Evolutionary conservation across 53 echinoderm and acorn worm genomes (phyloP), one percentile per base, ranked within the genome.

Genomic region (Patiria pectinifera): DNA sequence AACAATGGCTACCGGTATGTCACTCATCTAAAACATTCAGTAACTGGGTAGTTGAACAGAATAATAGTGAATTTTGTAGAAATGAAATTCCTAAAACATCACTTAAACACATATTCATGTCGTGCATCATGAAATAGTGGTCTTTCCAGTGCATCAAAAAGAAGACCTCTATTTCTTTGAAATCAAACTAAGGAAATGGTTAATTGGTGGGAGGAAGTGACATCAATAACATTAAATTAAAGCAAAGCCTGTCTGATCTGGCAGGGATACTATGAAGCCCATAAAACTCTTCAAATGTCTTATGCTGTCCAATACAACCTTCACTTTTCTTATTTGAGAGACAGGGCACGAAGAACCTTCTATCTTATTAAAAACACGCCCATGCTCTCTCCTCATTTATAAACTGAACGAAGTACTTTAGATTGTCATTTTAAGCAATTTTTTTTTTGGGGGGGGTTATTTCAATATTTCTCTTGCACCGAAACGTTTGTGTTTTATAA

Each of bases 181-280:
- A 78, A 48, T 23, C 35, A 59, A 77, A 78, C 61, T 78, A 44
- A 87, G 87, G 87, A 77, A 87, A 87, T 59, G 45, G 78, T 78
- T 87, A 77, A 87, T 87, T 87, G 87, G 26, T 45, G 45, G 12
- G 48, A 87, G 78, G 87, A 87, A 58, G 87, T 78, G 59, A 76
- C 60, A 78, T 87, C 87, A 43, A 78, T 61, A 59, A 48, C 14
- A 78, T 59, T 77, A 78, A 78, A 61, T 87, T 87, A 59, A 59
- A 48, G 14, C 21, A 35, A 48, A 86, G 43, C 74, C 71, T 16
- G 12, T 48, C 75, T 75, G 49, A 7, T 43, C n/a, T 2, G 10
- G 74, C 10, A 53, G 53, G 53, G 8, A 53, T 53, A 53, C 5
- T 53, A 53, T 53, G 53, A 53, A 53, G 82, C 10, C 23, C 12